A percentile compares a stretch with the other conserved stretches of the same genome.
Evolutionary conservation across 2,888 invertebrate species (phyloP).

Genomic region (Hipparchia semele): DNA sequence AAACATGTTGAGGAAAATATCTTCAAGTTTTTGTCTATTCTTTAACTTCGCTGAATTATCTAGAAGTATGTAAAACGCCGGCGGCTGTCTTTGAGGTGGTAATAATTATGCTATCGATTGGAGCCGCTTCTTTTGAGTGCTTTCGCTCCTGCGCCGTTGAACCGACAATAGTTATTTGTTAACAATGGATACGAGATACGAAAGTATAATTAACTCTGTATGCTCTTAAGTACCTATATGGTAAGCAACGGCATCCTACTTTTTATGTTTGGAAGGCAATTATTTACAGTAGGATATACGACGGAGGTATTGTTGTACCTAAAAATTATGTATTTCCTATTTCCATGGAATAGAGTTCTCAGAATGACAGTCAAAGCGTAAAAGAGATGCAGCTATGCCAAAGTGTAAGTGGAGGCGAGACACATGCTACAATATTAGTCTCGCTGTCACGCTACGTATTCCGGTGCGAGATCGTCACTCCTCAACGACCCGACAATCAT

Average conservation of each 20-base stretch:
- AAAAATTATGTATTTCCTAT: too few species aligned
- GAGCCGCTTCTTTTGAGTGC: conserved; percentile 1
- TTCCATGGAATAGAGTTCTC: too few species aligned
- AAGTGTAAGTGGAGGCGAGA: too few species aligned
- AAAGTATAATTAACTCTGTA: conserved; percentile 14
- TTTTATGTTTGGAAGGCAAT: background rate
- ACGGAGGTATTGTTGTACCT: too few species aligned
- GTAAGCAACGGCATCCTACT: background rate
- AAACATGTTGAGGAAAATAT: background rate
- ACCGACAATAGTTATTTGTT: conserved; percentile 35
- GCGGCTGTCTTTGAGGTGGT: conserved; percentile 2
- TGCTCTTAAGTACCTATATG: background rate
- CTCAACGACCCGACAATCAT: too few species aligned
- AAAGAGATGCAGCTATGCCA: too few species aligned
- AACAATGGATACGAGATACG: conserved; percentile 27
- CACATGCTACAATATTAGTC: too few species aligned
- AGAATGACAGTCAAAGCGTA: too few species aligned
- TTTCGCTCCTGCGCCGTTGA: conserved; percentile 5
- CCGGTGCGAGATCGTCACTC: too few species aligned
- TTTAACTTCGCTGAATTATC: background rate
- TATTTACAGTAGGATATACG: background rate
- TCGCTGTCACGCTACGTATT: too few species aligned
- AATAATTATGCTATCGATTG: conserved; percentile 6
- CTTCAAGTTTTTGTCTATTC: background rate
- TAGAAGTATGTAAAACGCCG: background rate